These are phyloP conservation scores for Coluber constrictor DNA, from an alignment of 2,797 vertebrate species.

Conservation along the genomic window DNA sequence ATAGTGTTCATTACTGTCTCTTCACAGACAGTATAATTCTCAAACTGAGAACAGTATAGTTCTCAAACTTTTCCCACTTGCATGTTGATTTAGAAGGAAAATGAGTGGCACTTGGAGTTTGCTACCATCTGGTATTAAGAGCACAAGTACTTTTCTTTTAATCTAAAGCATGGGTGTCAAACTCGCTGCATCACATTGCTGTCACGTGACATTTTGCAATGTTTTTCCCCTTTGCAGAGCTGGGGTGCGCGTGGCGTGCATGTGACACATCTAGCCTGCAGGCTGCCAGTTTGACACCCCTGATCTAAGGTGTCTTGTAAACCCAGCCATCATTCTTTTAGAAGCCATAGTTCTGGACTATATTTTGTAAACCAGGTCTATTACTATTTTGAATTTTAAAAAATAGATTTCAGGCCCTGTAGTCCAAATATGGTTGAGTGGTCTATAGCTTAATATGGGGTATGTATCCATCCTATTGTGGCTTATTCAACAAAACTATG, in stretches of 20 bases:
- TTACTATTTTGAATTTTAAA: neutral
- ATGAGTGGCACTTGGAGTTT: neutral
- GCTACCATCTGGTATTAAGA: neutral
- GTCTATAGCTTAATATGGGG: neutral
- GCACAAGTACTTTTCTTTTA: neutral
- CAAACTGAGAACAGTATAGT: neutral
- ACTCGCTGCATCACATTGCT: no score
- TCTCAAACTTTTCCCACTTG: neutral
- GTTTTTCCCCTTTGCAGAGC: no score
- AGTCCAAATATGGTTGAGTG: neutral
- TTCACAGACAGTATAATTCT: neutral
- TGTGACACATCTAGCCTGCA: no score
- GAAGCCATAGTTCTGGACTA: neutral
- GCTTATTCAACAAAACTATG: neutral
- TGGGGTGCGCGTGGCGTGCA: no score
- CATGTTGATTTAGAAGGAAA: neutral
- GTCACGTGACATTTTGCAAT: no score
- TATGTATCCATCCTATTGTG: neutral
- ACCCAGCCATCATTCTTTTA: neutral
- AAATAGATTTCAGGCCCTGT: neutral
- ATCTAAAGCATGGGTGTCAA: neutral
- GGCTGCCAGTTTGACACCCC: no score
- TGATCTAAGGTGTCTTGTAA: neutral
- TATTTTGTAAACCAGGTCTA: neutral
- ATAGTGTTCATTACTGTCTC: neutral